A percentile compares a stretch with the other conserved stretches of the same genome.
phyloP scores from a whole-genome alignment of 2,888 invertebrate species.

The Frankliniella intonsa region DNA sequence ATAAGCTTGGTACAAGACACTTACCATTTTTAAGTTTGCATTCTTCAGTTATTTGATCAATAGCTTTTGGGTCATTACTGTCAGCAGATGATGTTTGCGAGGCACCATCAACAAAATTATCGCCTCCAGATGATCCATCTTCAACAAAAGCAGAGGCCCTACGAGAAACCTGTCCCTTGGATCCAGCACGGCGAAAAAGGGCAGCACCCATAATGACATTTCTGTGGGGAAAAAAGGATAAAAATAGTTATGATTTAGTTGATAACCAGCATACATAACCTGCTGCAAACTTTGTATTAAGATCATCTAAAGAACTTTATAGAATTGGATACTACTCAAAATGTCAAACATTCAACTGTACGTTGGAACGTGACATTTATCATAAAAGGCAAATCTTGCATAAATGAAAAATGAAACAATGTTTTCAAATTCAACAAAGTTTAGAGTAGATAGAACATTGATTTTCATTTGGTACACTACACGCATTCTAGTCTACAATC shows the following conservation, averaged over 20 bases:
- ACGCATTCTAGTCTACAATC: too few species aligned
- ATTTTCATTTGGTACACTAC: too few species aligned
- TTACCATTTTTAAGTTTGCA: not conserved
- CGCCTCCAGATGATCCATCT: slow-evolving; percentile 36
- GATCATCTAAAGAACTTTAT: too few species aligned
- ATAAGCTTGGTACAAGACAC: not conserved
- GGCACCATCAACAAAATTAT: slow-evolving; percentile 41
- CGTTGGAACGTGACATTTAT: too few species aligned
- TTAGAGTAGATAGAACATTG: too few species aligned
- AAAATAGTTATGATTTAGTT: slow-evolving; percentile 19
- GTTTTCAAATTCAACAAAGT: too few species aligned
- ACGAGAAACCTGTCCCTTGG: slow-evolving; percentile 38
- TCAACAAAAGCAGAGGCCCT: slow-evolving; percentile 35
- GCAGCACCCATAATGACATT: slow-evolving; percentile 89
- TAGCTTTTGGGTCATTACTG: slow-evolving; percentile 41
- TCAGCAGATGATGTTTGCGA: slow-evolving; percentile 39
- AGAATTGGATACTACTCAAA: not conserved
- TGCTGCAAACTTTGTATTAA: not conserved
- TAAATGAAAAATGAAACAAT: too few species aligned
- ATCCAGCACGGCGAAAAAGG: slow-evolving; percentile 75
- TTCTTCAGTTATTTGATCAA: not conserved
- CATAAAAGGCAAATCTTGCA: too few species aligned
- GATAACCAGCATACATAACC: slow-evolving; percentile 17
- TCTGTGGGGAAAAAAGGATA: slow-evolving; percentile 38
- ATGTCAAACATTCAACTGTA: not conserved